phyloP scores from a whole-genome alignment of 2,113 vertebrate genomes.

The Atractosteus spatula region DNA sequence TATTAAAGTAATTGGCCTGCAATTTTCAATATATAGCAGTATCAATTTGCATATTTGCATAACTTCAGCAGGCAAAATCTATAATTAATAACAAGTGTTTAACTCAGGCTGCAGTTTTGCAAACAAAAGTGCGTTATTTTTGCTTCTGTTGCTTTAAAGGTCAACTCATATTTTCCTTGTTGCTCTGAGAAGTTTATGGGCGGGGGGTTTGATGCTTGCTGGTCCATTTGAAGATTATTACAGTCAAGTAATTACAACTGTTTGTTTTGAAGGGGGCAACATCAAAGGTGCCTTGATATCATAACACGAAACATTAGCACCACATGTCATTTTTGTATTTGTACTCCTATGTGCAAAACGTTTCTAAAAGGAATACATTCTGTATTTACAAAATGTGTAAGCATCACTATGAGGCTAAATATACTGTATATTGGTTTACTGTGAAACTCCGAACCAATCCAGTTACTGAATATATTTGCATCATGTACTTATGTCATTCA shows the following conservation, averaged over 20 bases:
- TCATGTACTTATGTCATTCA: too few relatives aligned
- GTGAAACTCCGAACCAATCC: too few relatives aligned
- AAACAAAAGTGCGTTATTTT: constrained; percentile 33
- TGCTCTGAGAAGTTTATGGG: background rate
- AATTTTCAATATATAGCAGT: constrained; percentile 13
- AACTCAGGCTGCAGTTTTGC: constrained; percentile 16
- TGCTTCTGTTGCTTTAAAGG: constrained; percentile 16
- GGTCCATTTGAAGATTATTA: constrained; percentile 15
- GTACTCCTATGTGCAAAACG: background rate
- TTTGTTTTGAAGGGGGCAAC: constrained; percentile 32
- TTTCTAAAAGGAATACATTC: background rate
- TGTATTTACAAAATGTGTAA: too few relatives aligned
- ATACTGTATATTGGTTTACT: too few relatives aligned
- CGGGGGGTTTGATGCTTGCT: constrained; percentile 7
- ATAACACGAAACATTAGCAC: background rate
- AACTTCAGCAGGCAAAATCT: constrained; percentile 19
- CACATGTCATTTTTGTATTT: constrained; percentile 3
- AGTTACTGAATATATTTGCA: too few relatives aligned
- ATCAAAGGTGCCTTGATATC: constrained; percentile 18
- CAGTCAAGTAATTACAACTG: constrained; percentile 23
- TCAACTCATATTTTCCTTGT: constrained; percentile 16
- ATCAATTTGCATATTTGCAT: constrained; percentile 21
- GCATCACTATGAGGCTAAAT: too few relatives aligned
- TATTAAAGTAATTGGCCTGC: constrained; percentile 10
- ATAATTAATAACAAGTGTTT: constrained; percentile 20